Base-by-base conservation (phyloP, 2,797 vertebrate species). In the Acipenser ruthenus region DNA sequence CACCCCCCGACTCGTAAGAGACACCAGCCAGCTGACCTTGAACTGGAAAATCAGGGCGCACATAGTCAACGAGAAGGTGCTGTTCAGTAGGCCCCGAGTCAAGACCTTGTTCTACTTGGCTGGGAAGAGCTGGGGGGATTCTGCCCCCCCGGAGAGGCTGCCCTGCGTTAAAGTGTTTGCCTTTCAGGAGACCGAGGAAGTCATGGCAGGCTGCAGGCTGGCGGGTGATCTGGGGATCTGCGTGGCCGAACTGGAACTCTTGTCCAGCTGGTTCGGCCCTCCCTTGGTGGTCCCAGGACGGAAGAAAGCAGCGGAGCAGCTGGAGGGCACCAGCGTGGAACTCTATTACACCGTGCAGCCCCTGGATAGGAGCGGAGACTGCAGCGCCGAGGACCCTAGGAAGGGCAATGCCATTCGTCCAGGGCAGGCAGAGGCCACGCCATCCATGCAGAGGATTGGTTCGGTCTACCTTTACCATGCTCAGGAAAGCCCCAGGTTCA, bases 21-120 rank as follows among this genome's bases (percentile, higher is more conserved):
- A 81, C 1, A 64, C 83, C 60, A 83, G 83, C 65, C 86, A 82
- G 62, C 89, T 94, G 66, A 91, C 94, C 1, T 86, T 94, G 68
- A 92, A 92, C 67, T 97, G 95, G 95, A 94, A 90, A 78, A 85
- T 99, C 75, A 92, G 89, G 72, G 88, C 94, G 12, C 93, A 94
- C 71, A 82, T 97, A 61, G 91, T 99, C 0, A 88, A 90, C 70
- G 87, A 89, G 66, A 87, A 84, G 0, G 86, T 95, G 59, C 93
- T 90, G 62, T 88, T 91, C 66, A 87, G 91, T 56, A 86, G 88
- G n/a, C 93, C 95, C 1, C 94, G 92, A 78, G 93, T 96, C 47
- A 87, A 96, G 85, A 89, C 93, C 1, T 72, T 99, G 66, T 99
- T 99, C 79, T 95, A 98, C 6, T 71, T 98, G 6, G 81, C 84